Percentiles rank a stretch among this genome's conserved stretches.
These are phyloP conservation scores for Eleutherodactylus coqui DNA, from an alignment of 2,797 vertebrate species.

Conservation along the genomic window DNA sequence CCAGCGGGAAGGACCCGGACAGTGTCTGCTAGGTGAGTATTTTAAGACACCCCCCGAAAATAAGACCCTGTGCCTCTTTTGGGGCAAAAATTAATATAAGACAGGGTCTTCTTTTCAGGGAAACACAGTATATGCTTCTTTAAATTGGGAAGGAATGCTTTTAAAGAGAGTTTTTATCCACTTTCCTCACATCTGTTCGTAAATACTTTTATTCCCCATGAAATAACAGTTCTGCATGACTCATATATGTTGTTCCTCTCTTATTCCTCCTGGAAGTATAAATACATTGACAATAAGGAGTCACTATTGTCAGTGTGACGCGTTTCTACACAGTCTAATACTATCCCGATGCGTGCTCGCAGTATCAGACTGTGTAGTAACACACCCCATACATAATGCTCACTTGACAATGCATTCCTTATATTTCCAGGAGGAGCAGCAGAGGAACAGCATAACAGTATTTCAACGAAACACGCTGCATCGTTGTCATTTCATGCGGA, in stretches of 20 bases:
- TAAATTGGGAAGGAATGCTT: background rate
- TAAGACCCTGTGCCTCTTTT: too few species aligned
- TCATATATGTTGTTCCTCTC: background rate
- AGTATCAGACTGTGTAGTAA: background rate
- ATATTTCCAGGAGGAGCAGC: background rate
- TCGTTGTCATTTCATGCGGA: background rate
- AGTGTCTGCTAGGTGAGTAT: too few species aligned
- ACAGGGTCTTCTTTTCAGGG: too few species aligned
- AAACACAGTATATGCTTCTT: too few species aligned
- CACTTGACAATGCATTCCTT: background rate
- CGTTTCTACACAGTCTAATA: background rate
- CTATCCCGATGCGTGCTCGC: background rate
- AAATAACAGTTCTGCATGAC: background rate
- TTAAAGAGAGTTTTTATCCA: background rate
- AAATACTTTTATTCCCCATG: background rate
- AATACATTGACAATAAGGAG: too few species aligned
- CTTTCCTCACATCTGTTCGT: background rate
- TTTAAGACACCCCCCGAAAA: too few species aligned
- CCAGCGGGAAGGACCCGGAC: too few species aligned
- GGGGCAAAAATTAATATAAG: too few species aligned
- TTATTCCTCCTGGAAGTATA: too few species aligned
- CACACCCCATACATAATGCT: too few species aligned
- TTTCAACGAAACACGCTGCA: background rate
- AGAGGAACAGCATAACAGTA: background rate
- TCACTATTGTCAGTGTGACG: background rate